These are phyloP conservation scores for Cryptocheilus praepositus DNA, from an alignment of 2,888 invertebrate genomes.

Conservation along the genomic window DNA sequence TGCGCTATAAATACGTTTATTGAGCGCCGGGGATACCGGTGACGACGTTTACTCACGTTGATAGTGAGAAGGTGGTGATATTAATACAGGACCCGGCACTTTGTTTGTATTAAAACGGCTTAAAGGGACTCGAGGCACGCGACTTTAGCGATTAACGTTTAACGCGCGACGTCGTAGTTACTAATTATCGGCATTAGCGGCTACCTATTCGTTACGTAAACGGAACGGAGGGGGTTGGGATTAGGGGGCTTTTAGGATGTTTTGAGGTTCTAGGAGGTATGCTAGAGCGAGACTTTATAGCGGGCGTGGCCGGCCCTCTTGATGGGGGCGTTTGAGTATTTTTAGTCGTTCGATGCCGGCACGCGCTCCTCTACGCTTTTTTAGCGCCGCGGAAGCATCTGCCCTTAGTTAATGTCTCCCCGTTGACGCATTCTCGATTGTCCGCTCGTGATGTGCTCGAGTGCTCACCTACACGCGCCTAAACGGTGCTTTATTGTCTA, in stretches of 20 bases:
- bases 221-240: conserved; percentile 35
- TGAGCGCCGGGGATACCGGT: too few relatives aligned
- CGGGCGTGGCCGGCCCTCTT: conserved; percentile 67
- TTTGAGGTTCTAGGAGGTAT: conserved; percentile 38
- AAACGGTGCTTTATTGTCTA: conserved; percentile 56
- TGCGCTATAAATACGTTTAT: too few relatives aligned
- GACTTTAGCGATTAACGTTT: conserved; percentile 4
- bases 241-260: conserved; percentile 47
- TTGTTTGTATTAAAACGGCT: background rate
- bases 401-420: conserved; percentile 53
- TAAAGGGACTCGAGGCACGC: background rate
- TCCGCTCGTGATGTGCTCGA: conserved; percentile 17
- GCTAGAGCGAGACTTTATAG: conserved; percentile 62
- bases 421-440: conserved; percentile 27
- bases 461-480: conserved; percentile 2
- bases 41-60: too few relatives aligned
- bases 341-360: conserved; percentile 63
- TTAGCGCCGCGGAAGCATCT: conserved; percentile 59
- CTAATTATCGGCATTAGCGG: conserved; percentile 62
- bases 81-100: background rate
- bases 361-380: conserved; percentile 54
- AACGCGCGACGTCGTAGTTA: conserved; percentile 24
- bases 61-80: too few relatives aligned
- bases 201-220: conserved; percentile 45
- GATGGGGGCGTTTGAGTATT: conserved; percentile 66